These are phyloP conservation scores for Cryptocheilus praepositus DNA, from an alignment of 2,888 invertebrate genomes.

Conservation along the genomic window DNA sequence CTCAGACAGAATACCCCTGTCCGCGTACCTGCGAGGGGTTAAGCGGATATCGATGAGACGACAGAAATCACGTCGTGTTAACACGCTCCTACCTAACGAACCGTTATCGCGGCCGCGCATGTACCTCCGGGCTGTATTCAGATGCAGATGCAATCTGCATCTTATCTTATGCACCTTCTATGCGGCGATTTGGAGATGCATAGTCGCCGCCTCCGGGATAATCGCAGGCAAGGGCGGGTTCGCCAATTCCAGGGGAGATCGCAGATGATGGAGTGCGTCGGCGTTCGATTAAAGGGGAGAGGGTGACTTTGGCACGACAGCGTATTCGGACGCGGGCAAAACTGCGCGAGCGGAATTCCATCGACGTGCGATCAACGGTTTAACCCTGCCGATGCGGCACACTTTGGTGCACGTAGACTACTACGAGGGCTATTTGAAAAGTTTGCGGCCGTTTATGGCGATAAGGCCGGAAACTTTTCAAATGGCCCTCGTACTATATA, in stretches of 20 bases:
- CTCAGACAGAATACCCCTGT: neutral
- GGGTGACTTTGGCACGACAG: too few species aligned
- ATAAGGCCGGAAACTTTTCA: too few species aligned
- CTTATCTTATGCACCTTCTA: conserved; percentile 24
- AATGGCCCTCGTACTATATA: too few species aligned
- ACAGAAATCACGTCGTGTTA: conserved; percentile 58
- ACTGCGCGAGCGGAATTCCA: too few species aligned
- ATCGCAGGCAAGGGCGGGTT: conserved; percentile 21
- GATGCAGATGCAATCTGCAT: conserved; percentile 37
- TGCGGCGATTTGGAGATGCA: conserved; percentile 34
- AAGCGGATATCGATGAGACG: conserved; percentile 47
- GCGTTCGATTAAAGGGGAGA: conserved; percentile 8
- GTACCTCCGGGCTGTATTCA: conserved; percentile 30
- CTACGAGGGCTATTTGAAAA: too few species aligned
- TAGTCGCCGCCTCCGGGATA: conserved; percentile 35
- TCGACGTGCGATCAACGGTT: too few species aligned
- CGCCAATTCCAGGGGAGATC: conserved; percentile 2
- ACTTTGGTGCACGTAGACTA: too few species aligned
- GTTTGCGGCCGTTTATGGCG: too few species aligned
- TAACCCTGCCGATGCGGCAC: too few species aligned
- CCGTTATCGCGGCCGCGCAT: conserved; percentile 57
- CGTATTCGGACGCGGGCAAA: too few species aligned
- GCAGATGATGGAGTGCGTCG: conserved; percentile 5
- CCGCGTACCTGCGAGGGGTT: neutral
- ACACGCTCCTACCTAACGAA: conserved; percentile 58